Evolutionary conservation across 2,888 invertebrate species (phyloP).

Genomic region (Cantharis nigra): DNA sequence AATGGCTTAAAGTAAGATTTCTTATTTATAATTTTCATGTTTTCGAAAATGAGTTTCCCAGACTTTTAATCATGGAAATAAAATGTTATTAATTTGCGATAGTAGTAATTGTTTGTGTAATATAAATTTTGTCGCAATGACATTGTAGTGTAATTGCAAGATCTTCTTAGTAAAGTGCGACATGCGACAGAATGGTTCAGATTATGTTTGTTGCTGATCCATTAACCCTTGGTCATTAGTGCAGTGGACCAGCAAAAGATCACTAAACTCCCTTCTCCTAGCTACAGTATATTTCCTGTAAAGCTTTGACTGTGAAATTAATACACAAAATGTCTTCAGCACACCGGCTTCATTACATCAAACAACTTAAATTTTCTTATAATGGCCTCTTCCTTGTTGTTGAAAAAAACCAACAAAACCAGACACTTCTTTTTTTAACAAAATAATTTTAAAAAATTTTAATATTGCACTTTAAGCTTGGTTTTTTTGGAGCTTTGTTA

Average conservation of each 20-base stretch:
- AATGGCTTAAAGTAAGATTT: too few species aligned
- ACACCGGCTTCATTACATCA: constrained; percentile 10
- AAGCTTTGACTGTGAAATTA: constrained; percentile 19
- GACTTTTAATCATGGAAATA: too few species aligned
- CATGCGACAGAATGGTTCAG: constrained; percentile 14
- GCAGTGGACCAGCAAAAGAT: constrained; percentile 28
- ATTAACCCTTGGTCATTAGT: constrained; percentile 32
- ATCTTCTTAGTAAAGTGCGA: constrained; percentile 11
- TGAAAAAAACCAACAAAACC: neutral
- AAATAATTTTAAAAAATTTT: neutral
- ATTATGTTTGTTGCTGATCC: constrained; percentile 23
- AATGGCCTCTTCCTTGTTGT: neutral
- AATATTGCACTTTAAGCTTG: neutral
- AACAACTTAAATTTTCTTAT: neutral
- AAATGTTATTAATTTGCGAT: neutral
- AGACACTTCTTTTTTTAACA: neutral
- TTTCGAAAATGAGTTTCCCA: too few species aligned
- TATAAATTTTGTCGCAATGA: neutral
- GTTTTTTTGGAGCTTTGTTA: neutral
- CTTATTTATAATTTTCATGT: too few species aligned
- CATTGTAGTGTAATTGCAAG: constrained; percentile 5
- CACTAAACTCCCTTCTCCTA: constrained; percentile 11
- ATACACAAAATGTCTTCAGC: constrained; percentile 16
- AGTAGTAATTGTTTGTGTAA: neutral
- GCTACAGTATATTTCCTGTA: constrained; percentile 7